Evolutionary conservation across 2,888 invertebrate genomes (phyloP).

Genomic region (Monopis laevigella): DNA sequence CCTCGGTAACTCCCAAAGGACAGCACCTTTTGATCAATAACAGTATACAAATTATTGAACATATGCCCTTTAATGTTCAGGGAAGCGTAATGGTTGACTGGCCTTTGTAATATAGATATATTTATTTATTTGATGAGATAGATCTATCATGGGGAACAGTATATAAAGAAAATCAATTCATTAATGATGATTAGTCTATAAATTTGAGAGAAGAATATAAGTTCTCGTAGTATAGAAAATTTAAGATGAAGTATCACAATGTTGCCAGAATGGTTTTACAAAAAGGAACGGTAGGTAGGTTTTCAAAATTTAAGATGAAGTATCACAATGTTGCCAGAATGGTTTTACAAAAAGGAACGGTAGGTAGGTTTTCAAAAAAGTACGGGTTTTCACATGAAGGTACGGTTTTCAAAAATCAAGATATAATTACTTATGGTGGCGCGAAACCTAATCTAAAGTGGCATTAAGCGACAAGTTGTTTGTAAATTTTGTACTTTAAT

Average conservation of each 20-base stretch:
- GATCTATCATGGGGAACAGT: no score
- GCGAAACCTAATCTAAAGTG: no score
- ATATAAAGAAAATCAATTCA: no score
- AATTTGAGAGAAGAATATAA: no score
- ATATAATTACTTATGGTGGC: no score
- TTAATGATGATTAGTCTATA: no score
- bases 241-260: background rate
- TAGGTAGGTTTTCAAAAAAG: no score
- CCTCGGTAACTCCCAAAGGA: conserved; percentile 58
- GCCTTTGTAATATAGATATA: conserved; percentile 34
- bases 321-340: background rate
- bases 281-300: background rate
- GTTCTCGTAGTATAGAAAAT: background rate
- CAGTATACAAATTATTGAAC: conserved; percentile 64
- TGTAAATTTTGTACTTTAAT: no score
- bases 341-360: no score
- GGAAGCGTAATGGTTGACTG: conserved; percentile 42
- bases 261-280: background rate
- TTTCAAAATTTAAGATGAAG: background rate
- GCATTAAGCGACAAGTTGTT: no score
- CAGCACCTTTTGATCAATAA: conserved; percentile 65
- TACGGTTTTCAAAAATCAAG: no score
- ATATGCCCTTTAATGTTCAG: conserved; percentile 60
- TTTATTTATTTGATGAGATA: conserved; percentile 1
- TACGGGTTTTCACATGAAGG: no score